Evolutionary conservation across 2,113 vertebrate species (phyloP).

Genomic region (Leptobrachium ailaonicum): DNA sequence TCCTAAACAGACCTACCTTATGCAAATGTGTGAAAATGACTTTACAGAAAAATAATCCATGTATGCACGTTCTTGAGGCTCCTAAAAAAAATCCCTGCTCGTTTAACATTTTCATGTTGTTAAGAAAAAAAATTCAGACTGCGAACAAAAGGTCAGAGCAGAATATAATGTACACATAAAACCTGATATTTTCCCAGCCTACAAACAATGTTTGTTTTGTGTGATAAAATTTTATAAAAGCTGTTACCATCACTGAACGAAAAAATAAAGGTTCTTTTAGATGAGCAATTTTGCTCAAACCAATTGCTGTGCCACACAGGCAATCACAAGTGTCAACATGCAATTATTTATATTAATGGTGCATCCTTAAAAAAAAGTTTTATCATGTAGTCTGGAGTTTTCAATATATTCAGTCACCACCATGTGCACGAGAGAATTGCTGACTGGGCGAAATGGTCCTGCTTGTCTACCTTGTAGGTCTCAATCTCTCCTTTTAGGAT

Average conservation of each 20-base stretch:
- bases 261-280: constrained; percentile 48
- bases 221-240: constrained; percentile 55
- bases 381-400: neutral
- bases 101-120: constrained; percentile 55
- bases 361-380: constrained; percentile 30
- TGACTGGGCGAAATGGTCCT: too few relatives aligned
- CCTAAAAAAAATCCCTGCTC: constrained; percentile 39
- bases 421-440: too few relatives aligned
- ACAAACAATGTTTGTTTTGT: constrained; percentile 58
- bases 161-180: constrained; percentile 51
- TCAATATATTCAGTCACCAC: neutral
- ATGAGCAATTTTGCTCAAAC: constrained; percentile 47
- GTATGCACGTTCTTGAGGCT: neutral
- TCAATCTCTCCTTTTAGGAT: too few relatives aligned
- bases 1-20: too few relatives aligned
- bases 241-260: constrained; percentile 41
- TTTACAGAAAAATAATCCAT: too few relatives aligned
- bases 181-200: constrained; percentile 50
- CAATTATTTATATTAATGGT: constrained; percentile 11
- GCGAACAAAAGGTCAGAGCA: constrained; percentile 56
- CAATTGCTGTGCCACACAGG: constrained; percentile 22
- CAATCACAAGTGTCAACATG: constrained; percentile 26
- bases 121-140: constrained; percentile 50
- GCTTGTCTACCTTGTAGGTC: too few relatives aligned
- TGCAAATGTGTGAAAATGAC: too few relatives aligned